phyloP scores from a whole-genome alignment of 2,888 invertebrate species.

The Aphodius granarius region DNA sequence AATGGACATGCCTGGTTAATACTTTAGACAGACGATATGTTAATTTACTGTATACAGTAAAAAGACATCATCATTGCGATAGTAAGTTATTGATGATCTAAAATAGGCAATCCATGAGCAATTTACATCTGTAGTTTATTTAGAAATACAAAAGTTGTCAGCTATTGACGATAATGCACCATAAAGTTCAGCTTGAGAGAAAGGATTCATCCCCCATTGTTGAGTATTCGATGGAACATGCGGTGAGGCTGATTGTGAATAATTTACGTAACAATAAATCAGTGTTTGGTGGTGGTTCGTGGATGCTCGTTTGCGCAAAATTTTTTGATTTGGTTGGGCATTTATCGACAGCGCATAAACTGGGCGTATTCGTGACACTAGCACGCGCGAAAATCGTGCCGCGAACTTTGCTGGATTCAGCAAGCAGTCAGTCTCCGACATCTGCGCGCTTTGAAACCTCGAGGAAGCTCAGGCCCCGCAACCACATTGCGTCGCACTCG shows the following conservation, averaged over 20 bases:
- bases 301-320: background rate
- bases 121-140: no score
- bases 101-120: no score
- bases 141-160: no score
- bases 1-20: no score
- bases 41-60: no score
- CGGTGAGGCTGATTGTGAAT: background rate
- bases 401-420: background rate
- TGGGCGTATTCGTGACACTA: background rate
- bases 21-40: no score
- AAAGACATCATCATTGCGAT: no score
- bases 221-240: background rate
- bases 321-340: background rate
- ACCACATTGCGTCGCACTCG: background rate
- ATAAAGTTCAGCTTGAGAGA: no score
- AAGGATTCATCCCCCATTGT: background rate
- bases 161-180: no score
- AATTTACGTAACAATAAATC: background rate
- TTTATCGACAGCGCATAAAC: background rate
- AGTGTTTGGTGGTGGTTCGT: background rate
- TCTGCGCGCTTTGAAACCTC: background rate
- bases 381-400: background rate
- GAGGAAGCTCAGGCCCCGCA: background rate
- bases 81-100: no score
- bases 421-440: background rate